A percentile compares a stretch with the other conserved stretches of the same genome.
phyloP scores from a whole-genome alignment of 2,113 vertebrate genomes.

The Eira barbara region DNA sequence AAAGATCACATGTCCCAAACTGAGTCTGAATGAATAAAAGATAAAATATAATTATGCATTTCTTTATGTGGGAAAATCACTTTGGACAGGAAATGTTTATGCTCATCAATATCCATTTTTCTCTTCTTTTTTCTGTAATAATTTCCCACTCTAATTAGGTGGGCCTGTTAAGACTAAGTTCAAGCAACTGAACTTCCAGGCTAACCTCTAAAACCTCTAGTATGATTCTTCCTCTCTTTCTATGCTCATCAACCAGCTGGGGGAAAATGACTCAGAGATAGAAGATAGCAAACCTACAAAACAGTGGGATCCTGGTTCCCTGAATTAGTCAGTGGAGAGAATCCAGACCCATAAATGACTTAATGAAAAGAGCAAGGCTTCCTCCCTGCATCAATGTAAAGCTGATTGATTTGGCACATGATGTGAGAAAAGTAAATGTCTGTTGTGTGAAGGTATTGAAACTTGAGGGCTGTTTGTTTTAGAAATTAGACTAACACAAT shows the following conservation, averaged over 20 bases:
- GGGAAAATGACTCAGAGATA: not conserved
- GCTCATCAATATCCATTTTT: not conserved
- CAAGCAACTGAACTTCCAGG: not conserved
- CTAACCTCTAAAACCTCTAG: not conserved
- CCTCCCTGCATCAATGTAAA: not conserved
- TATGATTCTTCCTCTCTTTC: not conserved
- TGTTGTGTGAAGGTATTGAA: not conserved
- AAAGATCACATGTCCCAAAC: not conserved
- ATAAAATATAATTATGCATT: not conserved
- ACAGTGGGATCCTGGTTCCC: not conserved
- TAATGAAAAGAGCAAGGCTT: not conserved
- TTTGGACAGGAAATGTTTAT: not conserved
- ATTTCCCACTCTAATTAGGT: not conserved
- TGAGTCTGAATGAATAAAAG: not conserved
- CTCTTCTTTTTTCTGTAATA: not conserved
- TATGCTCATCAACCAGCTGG: not conserved
- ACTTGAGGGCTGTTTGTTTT: not conserved
- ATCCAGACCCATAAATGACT: not conserved
- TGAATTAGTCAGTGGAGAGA: not conserved
- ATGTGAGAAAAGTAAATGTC: not conserved
- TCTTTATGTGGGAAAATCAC: not conserved
- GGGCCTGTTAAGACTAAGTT: not conserved
- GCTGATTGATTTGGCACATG: not conserved
- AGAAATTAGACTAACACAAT: not conserved
- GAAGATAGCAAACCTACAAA: fast-evolving